Conservation (phyloP, 1,140 invertebrate genomes). For the Notospermus geniculatus region DNA sequence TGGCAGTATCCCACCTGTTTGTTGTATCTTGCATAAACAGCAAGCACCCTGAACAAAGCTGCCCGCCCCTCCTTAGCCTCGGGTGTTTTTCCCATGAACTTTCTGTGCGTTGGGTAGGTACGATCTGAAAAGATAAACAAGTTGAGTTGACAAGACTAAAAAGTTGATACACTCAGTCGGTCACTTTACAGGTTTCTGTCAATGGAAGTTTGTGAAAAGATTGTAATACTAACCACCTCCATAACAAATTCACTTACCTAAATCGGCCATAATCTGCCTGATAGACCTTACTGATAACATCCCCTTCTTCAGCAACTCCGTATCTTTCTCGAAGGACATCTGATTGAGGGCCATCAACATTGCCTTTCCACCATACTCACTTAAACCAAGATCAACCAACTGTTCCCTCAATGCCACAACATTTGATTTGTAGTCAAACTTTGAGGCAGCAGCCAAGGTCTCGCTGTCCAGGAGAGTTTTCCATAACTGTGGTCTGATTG, state of each 20-base stretch:
- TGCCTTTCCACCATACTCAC: slow-evolving; percentile 15
- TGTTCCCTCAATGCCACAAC: slow-evolving; percentile 19
- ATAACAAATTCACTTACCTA: slow-evolving; percentile 16
- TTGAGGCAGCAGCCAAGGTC: too few species aligned
- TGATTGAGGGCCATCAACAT: slow-evolving; percentile 3
- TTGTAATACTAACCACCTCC: not conserved
- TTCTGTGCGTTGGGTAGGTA: slow-evolving; percentile 23
- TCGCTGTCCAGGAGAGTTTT: too few species aligned
- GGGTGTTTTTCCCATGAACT: slow-evolving; percentile 20
- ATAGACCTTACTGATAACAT: slow-evolving; percentile 9
- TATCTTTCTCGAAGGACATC: slow-evolving; percentile 8
- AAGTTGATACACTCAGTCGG: too few species aligned
- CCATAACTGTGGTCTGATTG: too few species aligned
- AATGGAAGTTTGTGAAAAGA: not conserved
- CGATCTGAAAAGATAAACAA: slow-evolving; percentile 15
- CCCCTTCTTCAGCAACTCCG: not conserved
- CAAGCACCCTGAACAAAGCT: slow-evolving; percentile 23
- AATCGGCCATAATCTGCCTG: slow-evolving; percentile 24
- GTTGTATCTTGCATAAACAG: slow-evolving; percentile 27
- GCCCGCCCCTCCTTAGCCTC: slow-evolving; percentile 23
- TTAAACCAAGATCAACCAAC: slow-evolving; percentile 22
- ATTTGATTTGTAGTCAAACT: slow-evolving; percentile 1
- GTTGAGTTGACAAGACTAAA: not conserved
- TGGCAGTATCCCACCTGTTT: slow-evolving; percentile 24
- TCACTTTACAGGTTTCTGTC: too few species aligned